These are phyloP conservation scores for Bergia puertoricense DNA, from an alignment of 92 coral and sea anemone species.

Conservation along the genomic window DNA sequence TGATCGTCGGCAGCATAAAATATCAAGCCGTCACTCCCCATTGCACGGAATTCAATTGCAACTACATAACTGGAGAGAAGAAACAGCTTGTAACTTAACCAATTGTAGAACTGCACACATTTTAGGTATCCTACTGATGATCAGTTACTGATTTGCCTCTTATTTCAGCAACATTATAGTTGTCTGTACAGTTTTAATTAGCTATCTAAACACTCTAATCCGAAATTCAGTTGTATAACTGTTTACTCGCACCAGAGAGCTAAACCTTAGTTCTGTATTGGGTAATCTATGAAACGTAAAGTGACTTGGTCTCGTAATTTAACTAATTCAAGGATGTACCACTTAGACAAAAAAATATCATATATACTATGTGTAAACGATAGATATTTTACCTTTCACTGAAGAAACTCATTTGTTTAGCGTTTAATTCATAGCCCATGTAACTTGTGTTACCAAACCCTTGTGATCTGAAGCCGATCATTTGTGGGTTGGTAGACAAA, in stretches of 20 bases:
- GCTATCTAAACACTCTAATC: not conserved
- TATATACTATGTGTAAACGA: not conserved
- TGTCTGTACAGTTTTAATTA: too few species aligned
- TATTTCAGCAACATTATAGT: too few species aligned
- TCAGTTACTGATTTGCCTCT: too few species aligned
- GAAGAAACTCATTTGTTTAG: slow-evolving; percentile 20
- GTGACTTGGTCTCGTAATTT: too few species aligned
- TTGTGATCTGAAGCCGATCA: slow-evolving; percentile 24
- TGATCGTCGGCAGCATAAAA: slow-evolving; percentile 47
- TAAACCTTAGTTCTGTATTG: too few species aligned
- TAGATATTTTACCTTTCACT: slow-evolving; percentile 13
- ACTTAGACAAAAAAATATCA: not conserved
- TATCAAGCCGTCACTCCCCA: slow-evolving; percentile 45
- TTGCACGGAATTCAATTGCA: slow-evolving; percentile 42
- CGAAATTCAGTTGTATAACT: not conserved
- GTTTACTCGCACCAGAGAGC: too few species aligned
- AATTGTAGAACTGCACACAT: too few species aligned
- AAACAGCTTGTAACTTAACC: not conserved
- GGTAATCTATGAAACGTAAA: not conserved
- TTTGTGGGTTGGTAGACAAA: slow-evolving; percentile 1
- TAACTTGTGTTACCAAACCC: slow-evolving; percentile 44
- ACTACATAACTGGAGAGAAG: slow-evolving; percentile 34
- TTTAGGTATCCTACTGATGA: too few species aligned
- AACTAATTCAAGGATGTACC: not conserved
- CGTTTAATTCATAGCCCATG: slow-evolving; percentile 51